Base-by-base conservation (phyloP, 2,113 vertebrate genomes). In the Rhagologus leucostigma region DNA sequence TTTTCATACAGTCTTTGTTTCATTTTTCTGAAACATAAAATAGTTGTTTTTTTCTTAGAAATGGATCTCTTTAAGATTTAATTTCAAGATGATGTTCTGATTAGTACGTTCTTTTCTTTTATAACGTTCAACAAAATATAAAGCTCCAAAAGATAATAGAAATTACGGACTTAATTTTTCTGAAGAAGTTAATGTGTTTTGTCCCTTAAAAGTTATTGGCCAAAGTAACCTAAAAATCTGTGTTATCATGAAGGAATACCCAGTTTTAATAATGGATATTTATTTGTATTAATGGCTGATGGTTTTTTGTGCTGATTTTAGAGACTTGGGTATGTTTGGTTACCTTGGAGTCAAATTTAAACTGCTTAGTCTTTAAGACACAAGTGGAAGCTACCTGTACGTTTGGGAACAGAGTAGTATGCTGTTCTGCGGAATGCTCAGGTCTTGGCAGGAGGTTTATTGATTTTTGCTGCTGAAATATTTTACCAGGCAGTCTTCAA, bases 341-440 rank as follows among this genome's bases (percentile, higher is more conserved):
- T 77, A 57, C 84, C 26, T 76, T 44, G 50, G 26, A 57, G 39
- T 67, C 26, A 42, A 47, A 84, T 52, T 77, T 47, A 46, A 82
- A 39, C 16, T 75, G 33, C 32, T 41, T 69, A 26, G 64, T 24
- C 21, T 96, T 90, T 75, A 42, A 76, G 44, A 86, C 19, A 55
- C n/a, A 52, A 60, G 47, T 1, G 1, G 50, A 84, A 90, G 29
- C 59, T 79, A 23, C 46, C 49, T 41, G 13, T n/a, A 35, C 16
- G 2, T 32, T 1, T 23, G 55, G 21, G 30, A 90, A 29, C 21
- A 17, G 33, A 53, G 20, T 13, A 35, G 6, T 16, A 1, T 33
- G 18, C 21, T 86, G 7, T 92, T 79, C 62, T 78, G 16, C 0
- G 0, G 71, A 42, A 37, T 80, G 35, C 49, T 80, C 1, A 0